Percentiles rank a stretch among this genome's conserved stretches.
phyloP scores from a whole-genome alignment of 2,113 vertebrate species.

The Felis chaus region DNA sequence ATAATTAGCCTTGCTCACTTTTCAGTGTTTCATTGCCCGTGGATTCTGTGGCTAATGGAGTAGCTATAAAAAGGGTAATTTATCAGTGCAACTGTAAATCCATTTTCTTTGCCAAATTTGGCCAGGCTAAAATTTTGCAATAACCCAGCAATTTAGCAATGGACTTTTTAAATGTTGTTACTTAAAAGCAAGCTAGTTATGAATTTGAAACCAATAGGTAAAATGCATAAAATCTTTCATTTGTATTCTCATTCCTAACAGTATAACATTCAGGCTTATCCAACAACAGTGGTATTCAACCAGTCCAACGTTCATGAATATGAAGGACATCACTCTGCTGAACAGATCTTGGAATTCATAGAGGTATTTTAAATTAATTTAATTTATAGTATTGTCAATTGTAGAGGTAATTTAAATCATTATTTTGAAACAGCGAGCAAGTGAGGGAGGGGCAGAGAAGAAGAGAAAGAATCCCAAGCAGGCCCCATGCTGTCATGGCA shows the following conservation, averaged over 20 bases:
- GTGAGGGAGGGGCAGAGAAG: too few relatives aligned
- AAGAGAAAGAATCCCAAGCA: too few relatives aligned
- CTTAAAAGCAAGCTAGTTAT: conserved; percentile 23
- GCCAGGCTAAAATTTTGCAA: not conserved
- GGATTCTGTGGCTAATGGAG: not conserved
- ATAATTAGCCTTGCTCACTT: not conserved
- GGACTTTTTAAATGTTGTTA: not conserved
- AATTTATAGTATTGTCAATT: not conserved
- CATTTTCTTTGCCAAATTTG: conserved; percentile 6
- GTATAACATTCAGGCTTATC: conserved; percentile 98
- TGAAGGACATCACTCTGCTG: conserved; percentile 96
- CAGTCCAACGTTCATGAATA: conserved; percentile 95
- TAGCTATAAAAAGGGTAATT: not conserved
- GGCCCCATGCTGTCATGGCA: too few relatives aligned
- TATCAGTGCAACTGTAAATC: not conserved
- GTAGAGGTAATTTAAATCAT: not conserved
- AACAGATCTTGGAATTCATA: conserved; percentile 97
- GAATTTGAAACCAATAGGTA: conserved; percentile 45
- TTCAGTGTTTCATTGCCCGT: not conserved
- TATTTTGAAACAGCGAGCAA: not conserved
- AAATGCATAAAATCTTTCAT: conserved; percentile 21
- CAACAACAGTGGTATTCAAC: conserved; percentile 97
- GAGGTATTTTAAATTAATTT: conserved; percentile 86
- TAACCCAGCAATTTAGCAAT: not conserved
- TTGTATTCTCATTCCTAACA: conserved; percentile 77